Percentiles rank a stretch among this genome's conserved stretches.
Conservation (phyloP, 2,113 vertebrate species). For the Hipposideros armiger region DNA sequence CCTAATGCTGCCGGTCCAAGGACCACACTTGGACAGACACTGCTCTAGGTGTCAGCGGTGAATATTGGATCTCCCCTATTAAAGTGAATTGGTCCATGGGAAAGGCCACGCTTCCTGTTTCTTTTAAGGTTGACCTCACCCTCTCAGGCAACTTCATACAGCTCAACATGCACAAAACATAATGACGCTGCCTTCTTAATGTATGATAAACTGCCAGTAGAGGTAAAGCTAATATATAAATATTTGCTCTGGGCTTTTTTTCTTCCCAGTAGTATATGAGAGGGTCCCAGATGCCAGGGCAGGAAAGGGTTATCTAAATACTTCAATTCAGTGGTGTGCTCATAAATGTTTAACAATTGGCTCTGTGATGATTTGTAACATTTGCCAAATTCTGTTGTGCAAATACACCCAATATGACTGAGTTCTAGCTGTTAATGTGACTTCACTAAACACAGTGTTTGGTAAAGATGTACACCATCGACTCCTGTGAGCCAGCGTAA, state of each 20-base stretch:
- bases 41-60: background rate
- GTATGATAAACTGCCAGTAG: background rate
- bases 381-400: background rate
- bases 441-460: background rate
- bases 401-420: background rate
- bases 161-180: background rate
- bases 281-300: background rate
- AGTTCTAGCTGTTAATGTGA: background rate
- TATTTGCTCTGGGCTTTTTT: background rate
- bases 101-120: background rate
- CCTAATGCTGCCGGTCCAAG: background rate
- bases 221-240: background rate
- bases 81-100: background rate
- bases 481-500: background rate
- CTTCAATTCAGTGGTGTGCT: background rate
- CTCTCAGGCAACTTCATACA: background rate
- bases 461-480: accelerated
- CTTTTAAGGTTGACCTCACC: background rate
- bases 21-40: background rate
- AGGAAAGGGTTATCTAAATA: background rate
- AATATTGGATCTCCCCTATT: background rate
- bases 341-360: background rate
- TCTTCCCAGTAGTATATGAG: background rate
- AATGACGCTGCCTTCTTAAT: background rate
- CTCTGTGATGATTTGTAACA: background rate